A percentile compares a stretch with the other conserved stretches of the same genome.
Conservation (phyloP, 2,888 invertebrate species). For the Dolichopus griseipennis region DNA sequence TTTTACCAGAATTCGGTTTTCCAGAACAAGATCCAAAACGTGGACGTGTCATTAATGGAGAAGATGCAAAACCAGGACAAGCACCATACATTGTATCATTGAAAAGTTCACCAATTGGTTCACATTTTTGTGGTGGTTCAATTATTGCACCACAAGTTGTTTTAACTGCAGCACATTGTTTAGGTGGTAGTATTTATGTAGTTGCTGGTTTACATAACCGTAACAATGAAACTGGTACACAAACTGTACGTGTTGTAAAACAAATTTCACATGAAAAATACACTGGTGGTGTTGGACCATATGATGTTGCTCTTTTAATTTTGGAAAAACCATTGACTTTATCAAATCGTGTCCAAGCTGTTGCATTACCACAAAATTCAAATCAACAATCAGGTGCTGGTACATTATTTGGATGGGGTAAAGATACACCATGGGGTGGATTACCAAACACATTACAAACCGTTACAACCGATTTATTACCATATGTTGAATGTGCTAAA, state of each 20-base stretch:
- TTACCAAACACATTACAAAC: constrained; percentile 31
- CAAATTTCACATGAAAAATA: constrained; percentile 34
- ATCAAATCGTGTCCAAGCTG: constrained; percentile 21
- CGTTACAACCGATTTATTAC: constrained; percentile 23
- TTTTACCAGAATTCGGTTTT: constrained; percentile 6
- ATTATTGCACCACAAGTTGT: constrained; percentile 32
- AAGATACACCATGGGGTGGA: constrained; percentile 27
- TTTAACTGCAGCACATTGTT: constrained; percentile 41
- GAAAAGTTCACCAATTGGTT: constrained; percentile 22
- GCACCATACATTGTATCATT: constrained; percentile 44
- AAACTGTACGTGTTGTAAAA: constrained; percentile 28
- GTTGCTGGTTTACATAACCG: constrained; percentile 42
- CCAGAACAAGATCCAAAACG: not conserved
- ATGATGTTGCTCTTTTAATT: constrained; percentile 49
- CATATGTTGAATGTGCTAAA: constrained; percentile 22
- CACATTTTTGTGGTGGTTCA: constrained; percentile 42
- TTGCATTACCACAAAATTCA: constrained; percentile 15
- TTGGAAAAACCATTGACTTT: constrained; percentile 30
- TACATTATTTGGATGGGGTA: constrained; percentile 32
- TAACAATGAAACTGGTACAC: constrained; percentile 24
- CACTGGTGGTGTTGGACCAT: constrained; percentile 39
- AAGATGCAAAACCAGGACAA: constrained; percentile 34
- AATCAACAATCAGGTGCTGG: constrained; percentile 16
- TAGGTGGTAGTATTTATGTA: constrained; percentile 31
- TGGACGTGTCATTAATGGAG: constrained; percentile 37